Percentiles rank a stretch among this genome's conserved stretches.
These are phyloP conservation scores for Drosophila repleta DNA, from an alignment of 1,140 invertebrate genomes.

Conservation along the genomic window DNA sequence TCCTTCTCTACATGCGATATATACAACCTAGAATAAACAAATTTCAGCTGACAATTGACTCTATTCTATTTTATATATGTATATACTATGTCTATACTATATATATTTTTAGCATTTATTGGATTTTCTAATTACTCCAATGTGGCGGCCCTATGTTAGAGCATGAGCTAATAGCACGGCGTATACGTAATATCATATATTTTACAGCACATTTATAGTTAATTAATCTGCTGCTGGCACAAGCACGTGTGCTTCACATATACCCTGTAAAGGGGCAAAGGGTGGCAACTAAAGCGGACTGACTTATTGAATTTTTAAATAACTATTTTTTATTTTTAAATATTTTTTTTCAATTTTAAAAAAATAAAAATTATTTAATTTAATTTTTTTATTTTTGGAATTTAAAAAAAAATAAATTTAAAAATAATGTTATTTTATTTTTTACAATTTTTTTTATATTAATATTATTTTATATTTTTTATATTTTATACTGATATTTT, in stretches of 20 bases:
- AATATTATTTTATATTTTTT: not conserved
- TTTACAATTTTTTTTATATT: no score
- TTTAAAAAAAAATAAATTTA: no score
- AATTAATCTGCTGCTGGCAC: slow-evolving; percentile 23
- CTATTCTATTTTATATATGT: no score
- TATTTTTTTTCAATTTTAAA: no score
- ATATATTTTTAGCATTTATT: slow-evolving; percentile 3
- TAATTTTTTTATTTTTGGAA: no score
- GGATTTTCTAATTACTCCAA: slow-evolving; percentile 15
- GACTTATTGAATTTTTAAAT: not conserved
- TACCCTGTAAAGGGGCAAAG: slow-evolving; percentile 1
- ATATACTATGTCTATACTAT: slow-evolving; percentile 2
- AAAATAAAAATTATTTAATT: no score
- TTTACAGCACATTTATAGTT: slow-evolving; percentile 25
- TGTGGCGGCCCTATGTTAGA: slow-evolving; percentile 17
- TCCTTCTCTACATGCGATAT: no score
- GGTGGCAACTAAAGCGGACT: not conserved
- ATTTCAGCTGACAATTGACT: no score
- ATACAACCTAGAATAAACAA: no score
- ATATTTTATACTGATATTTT: not conserved
- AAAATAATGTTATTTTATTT: no score
- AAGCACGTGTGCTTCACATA: slow-evolving; percentile 14
- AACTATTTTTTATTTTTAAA: not conserved
- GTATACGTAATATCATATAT: slow-evolving; percentile 33
- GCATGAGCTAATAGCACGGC: slow-evolving; percentile 25